Base-by-base conservation (phyloP, 2,797 vertebrate genomes). In the Morelia viridis region DNA sequence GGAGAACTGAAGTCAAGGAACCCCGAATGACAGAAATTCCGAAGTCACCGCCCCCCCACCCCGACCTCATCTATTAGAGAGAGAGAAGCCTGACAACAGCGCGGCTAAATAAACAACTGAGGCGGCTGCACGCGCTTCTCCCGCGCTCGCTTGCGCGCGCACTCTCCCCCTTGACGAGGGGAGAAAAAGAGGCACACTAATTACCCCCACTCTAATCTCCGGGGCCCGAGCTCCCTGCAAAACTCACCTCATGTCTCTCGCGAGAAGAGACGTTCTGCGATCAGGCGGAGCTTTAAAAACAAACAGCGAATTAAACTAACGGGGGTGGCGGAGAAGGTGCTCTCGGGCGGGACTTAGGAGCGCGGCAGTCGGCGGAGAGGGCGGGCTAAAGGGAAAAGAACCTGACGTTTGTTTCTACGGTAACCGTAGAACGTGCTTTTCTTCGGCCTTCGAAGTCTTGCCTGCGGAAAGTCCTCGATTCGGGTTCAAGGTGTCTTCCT, bases 371-470 rank as follows among this genome's bases (percentile, higher is more conserved):
- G 12, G 19, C 11, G 4, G 41, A 41, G 7, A 28, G 35, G 26
- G 0, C 4, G n/a, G 11, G 1, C 5, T 11, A 15, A 26, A 4
- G 2, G 10, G 1, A 50, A 9, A 9, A 35, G 41, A 28, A 7
- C 7, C 6, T 50, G 2, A 6, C 0, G 9, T n/a, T 76, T 17
- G 84, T 90, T 62, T 5, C 89, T 65, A n/a, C 3, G 89, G 89
- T 41, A 83, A 92, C 85, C 13, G 15, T 17, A 22, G n/a, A 80
- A 65, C 5, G 15, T 0, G 22, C 57, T 35, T 53, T 26, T 50
- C 58, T 65, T 4, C 2, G 11, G 22, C 80, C 26, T 2, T 9
- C 56, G 8, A 15, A 41, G 68, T 80, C 71, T 19, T 35, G 71
- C 19, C 71, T 80, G 35, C 71, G 71, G 35, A 80, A 46, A 46